phyloP scores from a whole-genome alignment of 2,797 vertebrate genomes.

The Cygnus olor region DNA sequence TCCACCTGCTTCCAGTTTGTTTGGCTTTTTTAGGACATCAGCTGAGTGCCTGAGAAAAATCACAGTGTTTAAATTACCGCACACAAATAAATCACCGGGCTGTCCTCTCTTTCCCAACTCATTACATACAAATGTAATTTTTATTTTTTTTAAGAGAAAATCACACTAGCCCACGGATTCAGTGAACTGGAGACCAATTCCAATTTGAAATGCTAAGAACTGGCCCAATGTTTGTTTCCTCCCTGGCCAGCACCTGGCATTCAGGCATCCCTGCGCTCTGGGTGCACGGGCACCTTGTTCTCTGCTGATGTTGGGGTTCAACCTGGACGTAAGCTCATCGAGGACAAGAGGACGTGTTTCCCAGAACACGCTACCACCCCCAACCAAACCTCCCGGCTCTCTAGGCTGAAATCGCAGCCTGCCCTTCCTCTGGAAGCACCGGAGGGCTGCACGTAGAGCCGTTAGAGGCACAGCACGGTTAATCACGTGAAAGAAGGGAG shows the following conservation, averaged over 20 bases:
- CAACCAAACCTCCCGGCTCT: neutral
- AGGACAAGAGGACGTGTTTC: neutral
- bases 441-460: neutral
- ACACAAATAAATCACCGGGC: neutral
- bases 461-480: neutral
- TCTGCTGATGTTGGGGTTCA: neutral
- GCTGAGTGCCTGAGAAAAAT: constrained; percentile 3
- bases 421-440: neutral
- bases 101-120: neutral
- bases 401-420: neutral
- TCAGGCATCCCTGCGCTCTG: neutral
- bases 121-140: neutral
- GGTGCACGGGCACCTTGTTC: neutral
- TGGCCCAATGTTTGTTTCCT: neutral
- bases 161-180: constrained; percentile 26
- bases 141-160: neutral
- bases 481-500: neutral
- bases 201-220: neutral
- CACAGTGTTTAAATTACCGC: neutral
- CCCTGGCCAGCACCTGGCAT: neutral
- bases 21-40: neutral
- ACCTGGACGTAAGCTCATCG: neutral
- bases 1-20: neutral
- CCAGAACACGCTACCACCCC: neutral
- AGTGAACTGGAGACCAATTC: constrained; percentile 17